These are phyloP conservation scores for Dione juno DNA, from an alignment of 2,888 invertebrate species.

Conservation along the genomic window DNA sequence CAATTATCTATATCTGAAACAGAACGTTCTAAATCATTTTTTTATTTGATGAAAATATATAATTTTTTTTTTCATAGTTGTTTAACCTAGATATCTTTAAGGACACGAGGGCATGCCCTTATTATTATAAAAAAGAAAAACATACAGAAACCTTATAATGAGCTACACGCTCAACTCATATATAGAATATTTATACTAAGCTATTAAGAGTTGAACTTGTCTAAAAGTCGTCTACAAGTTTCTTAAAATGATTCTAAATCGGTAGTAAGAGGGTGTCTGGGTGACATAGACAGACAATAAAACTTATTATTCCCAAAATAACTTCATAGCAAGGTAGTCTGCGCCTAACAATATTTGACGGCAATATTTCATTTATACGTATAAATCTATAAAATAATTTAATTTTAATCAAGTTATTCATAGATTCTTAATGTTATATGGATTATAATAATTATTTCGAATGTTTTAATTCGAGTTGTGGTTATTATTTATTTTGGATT, in stretches of 20 bases:
- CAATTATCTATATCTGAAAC: no score
- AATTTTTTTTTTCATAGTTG: not conserved
- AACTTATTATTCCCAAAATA: no score
- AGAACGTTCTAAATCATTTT: no score
- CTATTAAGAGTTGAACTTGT: not conserved
- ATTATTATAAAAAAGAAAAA: not conserved
- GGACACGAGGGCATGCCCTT: not conserved
- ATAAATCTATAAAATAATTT: not conserved
- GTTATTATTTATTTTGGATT: no score
- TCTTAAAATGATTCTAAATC: not conserved
- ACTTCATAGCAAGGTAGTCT: not conserved
- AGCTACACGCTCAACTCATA: not conserved
- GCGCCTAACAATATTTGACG: slow-evolving; percentile 2
- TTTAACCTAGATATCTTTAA: not conserved
- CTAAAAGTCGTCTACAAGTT: not conserved
- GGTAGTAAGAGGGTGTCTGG: no score
- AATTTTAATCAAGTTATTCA: not conserved
- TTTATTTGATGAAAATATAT: not conserved
- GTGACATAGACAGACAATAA: no score
- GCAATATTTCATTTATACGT: not conserved
- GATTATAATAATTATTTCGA: no score
- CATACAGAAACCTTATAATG: not conserved
- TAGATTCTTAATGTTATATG: no score
- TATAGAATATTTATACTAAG: not conserved
- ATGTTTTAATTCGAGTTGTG: no score